Percentiles rank a stretch among this genome's conserved stretches.
Conservation (phyloP, 2,113 vertebrate genomes). For the Elephantulus edwardii region DNA sequence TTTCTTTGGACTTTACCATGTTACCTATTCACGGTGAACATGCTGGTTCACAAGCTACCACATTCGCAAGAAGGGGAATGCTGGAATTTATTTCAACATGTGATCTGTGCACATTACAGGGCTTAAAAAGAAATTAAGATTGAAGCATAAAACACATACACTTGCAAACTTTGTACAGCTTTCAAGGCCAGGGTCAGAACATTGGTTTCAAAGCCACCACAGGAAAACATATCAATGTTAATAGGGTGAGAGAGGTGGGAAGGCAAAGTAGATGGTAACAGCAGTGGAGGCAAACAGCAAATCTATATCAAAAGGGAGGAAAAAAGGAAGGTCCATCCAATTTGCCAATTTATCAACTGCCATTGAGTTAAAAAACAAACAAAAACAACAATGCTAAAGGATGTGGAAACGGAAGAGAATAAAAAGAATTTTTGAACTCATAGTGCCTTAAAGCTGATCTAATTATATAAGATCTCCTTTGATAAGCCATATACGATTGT, state of each 20-base stretch:
- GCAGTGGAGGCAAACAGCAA: neutral
- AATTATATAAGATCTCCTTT: neutral
- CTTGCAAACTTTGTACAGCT: neutral
- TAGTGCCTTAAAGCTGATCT: neutral
- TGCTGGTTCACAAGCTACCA: conserved; percentile 77
- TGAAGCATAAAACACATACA: neutral
- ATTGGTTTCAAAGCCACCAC: conserved; percentile 1
- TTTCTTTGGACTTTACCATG: conserved; percentile 81
- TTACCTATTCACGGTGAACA: conserved; percentile 75
- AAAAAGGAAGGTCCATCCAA: neutral
- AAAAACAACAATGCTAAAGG: neutral
- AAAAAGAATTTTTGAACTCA: conserved; percentile 29
- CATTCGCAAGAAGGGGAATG: conserved; percentile 66
- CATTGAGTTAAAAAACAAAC: no score
- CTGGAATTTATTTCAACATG: neutral
- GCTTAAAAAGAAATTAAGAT: conserved; percentile 40
- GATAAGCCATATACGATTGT: neutral
- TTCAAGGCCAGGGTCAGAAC: conserved; percentile 36
- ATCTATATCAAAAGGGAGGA: neutral
- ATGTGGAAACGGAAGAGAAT: neutral
- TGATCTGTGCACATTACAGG: conserved; percentile 46
- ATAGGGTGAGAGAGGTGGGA: neutral
- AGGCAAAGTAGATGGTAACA: neutral
- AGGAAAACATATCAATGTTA: neutral
- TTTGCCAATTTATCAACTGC: conserved; percentile 28